phyloP scores from a whole-genome alignment of 2,113 vertebrate genomes.

The Mugil cephalus region DNA sequence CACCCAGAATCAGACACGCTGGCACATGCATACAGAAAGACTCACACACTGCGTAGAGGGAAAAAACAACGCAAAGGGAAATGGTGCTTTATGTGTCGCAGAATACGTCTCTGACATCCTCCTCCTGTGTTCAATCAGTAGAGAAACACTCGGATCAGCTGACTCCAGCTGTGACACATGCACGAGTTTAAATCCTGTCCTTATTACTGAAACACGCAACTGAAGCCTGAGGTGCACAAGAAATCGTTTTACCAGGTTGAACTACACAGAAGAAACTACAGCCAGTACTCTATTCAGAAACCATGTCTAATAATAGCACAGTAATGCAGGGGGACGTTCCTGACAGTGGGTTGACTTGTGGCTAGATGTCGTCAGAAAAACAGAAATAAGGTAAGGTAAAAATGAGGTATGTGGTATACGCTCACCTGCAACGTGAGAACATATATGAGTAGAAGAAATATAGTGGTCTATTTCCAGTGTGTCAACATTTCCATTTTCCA shows the following conservation, averaged over 20 bases:
- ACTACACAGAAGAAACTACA: conserved; percentile 28
- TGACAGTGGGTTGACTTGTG: conserved; percentile 16
- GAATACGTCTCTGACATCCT: conserved; percentile 16
- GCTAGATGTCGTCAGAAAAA: conserved; percentile 23
- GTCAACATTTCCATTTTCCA: conserved; percentile 35
- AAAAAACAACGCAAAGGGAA: conserved; percentile 48
- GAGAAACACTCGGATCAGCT: conserved; percentile 27
- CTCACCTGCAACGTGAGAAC: conserved; percentile 30
- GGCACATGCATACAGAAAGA: conserved; percentile 77
- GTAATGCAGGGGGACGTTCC: conserved; percentile 18
- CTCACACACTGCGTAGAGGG: conserved; percentile 53
- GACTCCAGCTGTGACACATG: conserved; percentile 52
- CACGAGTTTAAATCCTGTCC: conserved; percentile 31
- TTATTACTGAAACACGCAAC: conserved; percentile 20
- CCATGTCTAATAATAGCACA: conserved; percentile 27
- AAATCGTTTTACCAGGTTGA: conserved; percentile 18
- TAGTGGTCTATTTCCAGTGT: conserved; percentile 36
- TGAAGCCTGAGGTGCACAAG: conserved; percentile 10
- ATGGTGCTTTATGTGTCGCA: conserved; percentile 15
- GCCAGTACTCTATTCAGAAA: conserved; percentile 29
- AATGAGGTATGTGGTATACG: conserved; percentile 54
- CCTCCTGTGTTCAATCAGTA: conserved; percentile 9
- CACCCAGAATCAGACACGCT: conserved; percentile 63
- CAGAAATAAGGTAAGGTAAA: conserved; percentile 32
- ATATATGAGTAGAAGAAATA: conserved; percentile 36